A percentile compares a stretch with the other conserved stretches of the same genome.
These are phyloP conservation scores for Temnothorax rugatulus DNA, from an alignment of 2,888 invertebrate genomes.

Conservation along the genomic window DNA sequence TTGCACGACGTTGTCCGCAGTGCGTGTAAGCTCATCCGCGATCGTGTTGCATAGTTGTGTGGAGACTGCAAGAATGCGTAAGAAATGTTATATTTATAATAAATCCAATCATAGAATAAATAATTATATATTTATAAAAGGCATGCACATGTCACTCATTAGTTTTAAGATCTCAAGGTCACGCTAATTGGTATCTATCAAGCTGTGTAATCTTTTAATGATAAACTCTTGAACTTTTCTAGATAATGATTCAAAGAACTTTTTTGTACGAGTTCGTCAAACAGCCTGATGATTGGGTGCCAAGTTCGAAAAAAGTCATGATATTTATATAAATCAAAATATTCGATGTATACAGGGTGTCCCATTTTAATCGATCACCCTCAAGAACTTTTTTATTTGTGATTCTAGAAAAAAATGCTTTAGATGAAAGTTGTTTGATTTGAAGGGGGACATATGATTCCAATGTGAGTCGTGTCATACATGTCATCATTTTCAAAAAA, in stretches of 20 bases:
- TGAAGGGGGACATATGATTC: too few species aligned
- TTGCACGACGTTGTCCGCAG: constrained; percentile 91
- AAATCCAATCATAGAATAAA: constrained; percentile 40
- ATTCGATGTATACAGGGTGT: too few species aligned
- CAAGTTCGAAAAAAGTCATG: too few species aligned
- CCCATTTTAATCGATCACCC: too few species aligned
- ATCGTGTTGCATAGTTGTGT: constrained; percentile 89
- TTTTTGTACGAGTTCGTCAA: neutral
- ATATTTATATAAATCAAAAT: too few species aligned
- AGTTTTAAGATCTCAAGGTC: constrained; percentile 79
- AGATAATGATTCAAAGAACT: constrained; percentile 44
- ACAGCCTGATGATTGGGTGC: neutral
- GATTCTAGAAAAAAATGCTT: too few species aligned
- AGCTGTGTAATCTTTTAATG: constrained; percentile 2
- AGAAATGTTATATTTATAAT: neutral
- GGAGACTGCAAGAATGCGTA: constrained; percentile 86
- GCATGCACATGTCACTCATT: constrained; percentile 75
- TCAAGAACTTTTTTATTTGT: too few species aligned
- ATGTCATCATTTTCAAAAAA: too few species aligned
- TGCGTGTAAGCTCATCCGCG: constrained; percentile 89
- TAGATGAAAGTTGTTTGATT: too few species aligned
- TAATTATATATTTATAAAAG: constrained; percentile 70
- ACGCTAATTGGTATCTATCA: constrained; percentile 72
- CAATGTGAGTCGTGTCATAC: too few species aligned
- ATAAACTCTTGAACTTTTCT: constrained; percentile 34